A percentile compares a stretch with the other conserved stretches of the same genome.
These are phyloP conservation scores for Drosophila sp. DNA, from an alignment of 1,140 invertebrate species.

Conservation along the genomic window DNA sequence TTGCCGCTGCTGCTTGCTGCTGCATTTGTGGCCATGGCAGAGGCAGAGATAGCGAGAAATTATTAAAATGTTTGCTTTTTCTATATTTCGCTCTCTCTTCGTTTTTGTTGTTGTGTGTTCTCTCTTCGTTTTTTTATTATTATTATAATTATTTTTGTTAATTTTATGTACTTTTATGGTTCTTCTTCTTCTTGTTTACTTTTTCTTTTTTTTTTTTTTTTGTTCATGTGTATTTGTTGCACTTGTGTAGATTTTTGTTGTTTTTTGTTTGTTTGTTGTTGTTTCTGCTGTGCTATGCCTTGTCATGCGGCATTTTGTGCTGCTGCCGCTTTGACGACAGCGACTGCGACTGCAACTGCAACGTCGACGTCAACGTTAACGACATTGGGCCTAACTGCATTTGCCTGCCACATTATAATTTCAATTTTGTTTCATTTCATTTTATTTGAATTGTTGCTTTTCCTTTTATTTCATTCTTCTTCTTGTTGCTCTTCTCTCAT, in stretches of 20 bases:
- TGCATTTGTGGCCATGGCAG: constrained; percentile 60
- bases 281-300: constrained; percentile 47
- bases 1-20: constrained; percentile 22
- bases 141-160: constrained; percentile 18
- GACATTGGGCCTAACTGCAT: constrained; percentile 23
- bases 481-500: constrained; percentile 23
- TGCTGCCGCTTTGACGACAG: constrained; percentile 48
- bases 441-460: constrained; percentile 2
- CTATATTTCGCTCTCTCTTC: constrained; percentile 23
- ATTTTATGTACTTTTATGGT: constrained; percentile 4
- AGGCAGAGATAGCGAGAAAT: constrained; percentile 22
- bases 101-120: constrained; percentile 26
- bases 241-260: constrained; percentile 42
- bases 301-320: constrained; percentile 56
- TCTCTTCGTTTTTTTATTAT: constrained; percentile 1
- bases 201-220: constrained; percentile 36
- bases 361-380: constrained; percentile 36
- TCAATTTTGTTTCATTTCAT: constrained; percentile 13
- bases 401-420: constrained; percentile 35
- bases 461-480: constrained; percentile 7
- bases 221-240: constrained; percentile 14
- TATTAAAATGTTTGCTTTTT: constrained; percentile 12
- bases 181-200: constrained; percentile 36
- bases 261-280: constrained; percentile 43
- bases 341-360: constrained; percentile 22